Evolutionary conservation across 2,113 vertebrate genomes (phyloP), one percentile per base, ranked within the genome.

Genomic region (Forbesichthys papilliferus): DNA sequence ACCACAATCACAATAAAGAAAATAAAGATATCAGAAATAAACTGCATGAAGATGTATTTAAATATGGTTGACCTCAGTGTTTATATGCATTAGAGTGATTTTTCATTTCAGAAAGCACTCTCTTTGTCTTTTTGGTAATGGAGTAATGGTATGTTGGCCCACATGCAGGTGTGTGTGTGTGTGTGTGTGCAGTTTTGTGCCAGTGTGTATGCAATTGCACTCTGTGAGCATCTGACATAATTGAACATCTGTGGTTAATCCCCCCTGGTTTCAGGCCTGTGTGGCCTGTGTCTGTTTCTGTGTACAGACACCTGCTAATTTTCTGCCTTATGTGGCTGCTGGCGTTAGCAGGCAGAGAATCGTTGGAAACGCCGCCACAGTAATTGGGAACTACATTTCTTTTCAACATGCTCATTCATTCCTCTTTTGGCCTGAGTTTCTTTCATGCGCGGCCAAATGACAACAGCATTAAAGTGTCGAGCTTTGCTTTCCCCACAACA

Each of bases 251-350:
- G 85, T 81, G 80, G 66, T 62, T 8, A 65, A 58, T 48, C 63
- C 58, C 8, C 55, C 42, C 61, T 33, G 16, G 47, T 1, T 34
- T 65, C 80, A 66, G 63, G 52, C 75, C 71, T 84, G 88, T 83
- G 89, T 86, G 89, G 86, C 87, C 85, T 65, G 78, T 14, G 77
- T 77, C 71, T 85, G 75, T 69, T 80, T 79, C 77, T 80, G 75
- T 72, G 73, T 69, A 86, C 83, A 87, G 81, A 91, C 92, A 93
- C 89, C 86, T 91, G 91, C 91, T 92, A 92, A 92, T 92, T 92
- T 92, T 83, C 65, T 63, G 73, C 76, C 74, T 62, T 84, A 75
- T 86, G 80, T 82, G 69, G 80, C 52, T 69, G 78, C 75, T 85
- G 81, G 78, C 79, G 77, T 82, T 55, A 58, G 60, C 57, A 63